Evolutionary conservation across 2,113 vertebrate species (phyloP), one percentile per base, ranked within the genome.

Genomic region (Mobula birostris): DNA sequence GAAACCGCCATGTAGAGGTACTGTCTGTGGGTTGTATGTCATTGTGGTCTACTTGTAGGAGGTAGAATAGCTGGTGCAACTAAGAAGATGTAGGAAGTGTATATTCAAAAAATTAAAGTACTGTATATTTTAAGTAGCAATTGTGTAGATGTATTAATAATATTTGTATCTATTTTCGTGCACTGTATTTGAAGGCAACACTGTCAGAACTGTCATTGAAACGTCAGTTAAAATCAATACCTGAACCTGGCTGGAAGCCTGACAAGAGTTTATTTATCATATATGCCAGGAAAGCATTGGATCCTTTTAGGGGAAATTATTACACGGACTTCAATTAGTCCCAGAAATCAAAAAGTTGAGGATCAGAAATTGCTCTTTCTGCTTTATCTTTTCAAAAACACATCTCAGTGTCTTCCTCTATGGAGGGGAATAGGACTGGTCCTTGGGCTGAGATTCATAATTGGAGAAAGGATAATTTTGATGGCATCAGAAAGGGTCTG

Each of bases 1-100:
- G 61, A 32, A 90, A 90, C 85, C 85, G 15, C 85, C 85, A 90
- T 19, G 63, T 5, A 63, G 83, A 87, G 58, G 21, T 87, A 14
- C 58, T 61, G 66, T 19, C 63, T 90, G 85, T 90, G 61, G 61
- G 61, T 90, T 74, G 61, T 68, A 32, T 66, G 85, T 32, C 85
- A 66, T 90, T 90, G 85, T 90, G 85, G 85, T 88, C 85, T 12
- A 29, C 83, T n/a, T 63, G 58, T 66, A 66, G 61, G 85, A 29
- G 2, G 58, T 32, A 66, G 11, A 1, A 88, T 32, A 32, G 85
- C 14, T 88, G 85, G n/a, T 66, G 85, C 29, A 88, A 32, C 63
- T 66, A 88, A 66, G 11, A 88, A 61, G 29, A 7, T 32, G 7
- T 88, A n/a, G 32, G 29, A 88, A 88, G n/a, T 66, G 15, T 66